A percentile compares a stretch with the other conserved stretches of the same genome.
Evolutionary conservation across 1,140 invertebrate species (phyloP).

Genomic region (Bombus difficillimus): DNA sequence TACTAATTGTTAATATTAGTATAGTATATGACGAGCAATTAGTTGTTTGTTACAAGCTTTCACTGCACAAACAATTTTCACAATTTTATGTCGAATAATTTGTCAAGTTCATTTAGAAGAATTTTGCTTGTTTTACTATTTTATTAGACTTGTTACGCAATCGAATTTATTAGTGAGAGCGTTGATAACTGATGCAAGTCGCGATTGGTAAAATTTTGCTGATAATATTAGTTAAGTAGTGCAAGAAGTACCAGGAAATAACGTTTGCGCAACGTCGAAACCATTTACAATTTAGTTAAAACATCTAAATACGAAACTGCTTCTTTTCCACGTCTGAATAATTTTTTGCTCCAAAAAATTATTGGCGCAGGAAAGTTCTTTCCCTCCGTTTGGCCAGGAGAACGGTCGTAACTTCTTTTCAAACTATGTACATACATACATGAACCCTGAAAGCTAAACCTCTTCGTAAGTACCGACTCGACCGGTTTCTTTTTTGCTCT

Average conservation of each 20-base stretch:
- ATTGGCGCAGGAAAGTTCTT: background rate
- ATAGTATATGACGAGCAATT: too few relatives aligned
- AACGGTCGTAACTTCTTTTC: conserved; percentile 42
- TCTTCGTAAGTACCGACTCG: conserved; percentile 64
- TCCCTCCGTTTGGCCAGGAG: background rate
- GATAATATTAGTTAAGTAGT: background rate
- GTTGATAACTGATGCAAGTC: background rate
- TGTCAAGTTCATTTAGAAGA: background rate
- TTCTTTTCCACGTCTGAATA: background rate
- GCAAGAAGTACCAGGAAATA: background rate
- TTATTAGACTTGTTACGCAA: background rate
- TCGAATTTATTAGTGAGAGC: background rate
- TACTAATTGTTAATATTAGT: background rate
- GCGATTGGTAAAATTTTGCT: background rate
- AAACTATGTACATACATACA: conserved; percentile 32
- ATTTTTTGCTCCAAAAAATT: background rate
- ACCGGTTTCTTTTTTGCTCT: conserved; percentile 66
- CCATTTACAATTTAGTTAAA: background rate
- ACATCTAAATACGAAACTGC: background rate
- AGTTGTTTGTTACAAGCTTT: background rate
- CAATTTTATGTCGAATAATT: background rate
- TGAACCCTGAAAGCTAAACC: conserved; percentile 44
- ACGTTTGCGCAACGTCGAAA: background rate
- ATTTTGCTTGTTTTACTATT: background rate
- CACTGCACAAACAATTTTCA: background rate